Conservation (phyloP, 2,797 vertebrate genomes). For the Helicolenus hilgendorfi region DNA sequence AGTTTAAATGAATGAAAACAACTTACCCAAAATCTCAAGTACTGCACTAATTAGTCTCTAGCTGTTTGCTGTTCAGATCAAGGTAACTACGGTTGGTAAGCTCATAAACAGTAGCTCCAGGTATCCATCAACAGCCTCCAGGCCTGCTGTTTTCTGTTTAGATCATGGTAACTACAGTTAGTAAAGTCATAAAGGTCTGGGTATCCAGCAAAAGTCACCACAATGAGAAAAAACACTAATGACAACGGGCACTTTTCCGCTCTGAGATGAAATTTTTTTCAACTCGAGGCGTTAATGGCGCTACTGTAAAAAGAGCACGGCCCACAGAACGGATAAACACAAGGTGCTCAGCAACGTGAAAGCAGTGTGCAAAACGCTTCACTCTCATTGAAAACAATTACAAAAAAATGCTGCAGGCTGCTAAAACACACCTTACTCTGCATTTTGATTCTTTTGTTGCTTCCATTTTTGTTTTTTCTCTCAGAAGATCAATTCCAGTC, state of each 20-base stretch:
- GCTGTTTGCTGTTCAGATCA: background rate
- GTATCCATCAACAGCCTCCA: too few relatives aligned
- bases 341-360: background rate
- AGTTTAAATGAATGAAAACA: background rate
- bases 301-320: too few relatives aligned
- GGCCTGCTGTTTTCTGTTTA: background rate
- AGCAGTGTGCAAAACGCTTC: background rate
- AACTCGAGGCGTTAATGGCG: too few relatives aligned
- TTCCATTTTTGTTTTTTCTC: background rate
- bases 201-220: background rate
- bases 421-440: background rate
- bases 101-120: too few relatives aligned
- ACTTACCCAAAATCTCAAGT: background rate
- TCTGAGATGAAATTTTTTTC: background rate
- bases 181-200: background rate
- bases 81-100: too few relatives aligned
- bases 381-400: background rate
- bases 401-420: background rate
- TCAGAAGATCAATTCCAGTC: background rate
- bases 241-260: background rate
- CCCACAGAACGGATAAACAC: too few relatives aligned
- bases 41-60: background rate
- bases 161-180: background rate
- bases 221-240: background rate
- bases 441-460: background rate